These are phyloP conservation scores for Anaspis maculata DNA, from an alignment of 2,888 invertebrate species.

Conservation along the genomic window DNA sequence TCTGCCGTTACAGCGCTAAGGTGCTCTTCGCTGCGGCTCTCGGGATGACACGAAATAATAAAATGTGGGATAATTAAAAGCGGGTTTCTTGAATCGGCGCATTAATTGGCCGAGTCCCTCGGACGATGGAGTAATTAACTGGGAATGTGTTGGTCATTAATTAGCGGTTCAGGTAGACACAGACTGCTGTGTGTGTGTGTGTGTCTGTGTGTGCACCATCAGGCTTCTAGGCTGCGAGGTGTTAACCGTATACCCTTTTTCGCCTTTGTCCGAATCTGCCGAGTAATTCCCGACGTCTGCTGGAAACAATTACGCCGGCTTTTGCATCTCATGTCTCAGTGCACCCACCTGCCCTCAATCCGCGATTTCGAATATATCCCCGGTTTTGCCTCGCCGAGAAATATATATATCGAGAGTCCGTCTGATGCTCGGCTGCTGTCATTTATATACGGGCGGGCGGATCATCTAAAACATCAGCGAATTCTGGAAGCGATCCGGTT, in stretches of 20 bases:
- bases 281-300: conserved; percentile 5
- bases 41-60: conserved; percentile 30
- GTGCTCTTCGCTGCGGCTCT: neutral
- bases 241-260: conserved; percentile 17
- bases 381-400: too few species aligned
- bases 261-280: conserved; percentile 12
- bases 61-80: conserved; percentile 38
- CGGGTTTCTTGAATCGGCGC: conserved; percentile 32
- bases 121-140: conserved; percentile 36
- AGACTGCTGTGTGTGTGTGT: too few species aligned
- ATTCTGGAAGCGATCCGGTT: too few species aligned
- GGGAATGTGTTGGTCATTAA: conserved; percentile 37
- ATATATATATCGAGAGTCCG: too few species aligned
- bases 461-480: too few species aligned
- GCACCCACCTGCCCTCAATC: conserved; percentile 1
- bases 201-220: conserved; percentile 2
- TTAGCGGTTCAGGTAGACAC: conserved; percentile 31
- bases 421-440: too few species aligned
- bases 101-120: conserved; percentile 36
- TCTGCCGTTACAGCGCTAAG: neutral
- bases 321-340: neutral
- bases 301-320: conserved; percentile 5
- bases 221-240: too few species aligned
- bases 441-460: too few species aligned
- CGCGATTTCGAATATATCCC: too few species aligned